Evolutionary conservation across 2,888 invertebrate genomes (phyloP).

Genomic region (Acanthosoma haemorrhoidale): DNA sequence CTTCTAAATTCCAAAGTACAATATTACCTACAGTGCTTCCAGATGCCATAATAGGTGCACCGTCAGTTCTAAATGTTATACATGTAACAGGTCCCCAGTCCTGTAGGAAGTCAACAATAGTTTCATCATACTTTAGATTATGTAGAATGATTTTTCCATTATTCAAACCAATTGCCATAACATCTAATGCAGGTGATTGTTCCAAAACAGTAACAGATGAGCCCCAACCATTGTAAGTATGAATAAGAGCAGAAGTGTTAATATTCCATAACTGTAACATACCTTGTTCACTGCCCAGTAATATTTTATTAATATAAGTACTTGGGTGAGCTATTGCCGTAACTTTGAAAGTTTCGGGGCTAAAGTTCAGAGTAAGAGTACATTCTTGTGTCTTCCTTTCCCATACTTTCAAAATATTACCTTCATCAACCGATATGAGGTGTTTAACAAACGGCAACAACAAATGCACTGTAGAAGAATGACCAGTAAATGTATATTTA

Average conservation of each 20-base stretch:
- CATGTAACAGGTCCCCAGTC: constrained; percentile 86
- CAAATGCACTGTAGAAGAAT: constrained; percentile 64
- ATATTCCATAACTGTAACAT: constrained; percentile 85
- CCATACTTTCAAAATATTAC: constrained; percentile 73
- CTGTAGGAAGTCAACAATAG: constrained; percentile 77
- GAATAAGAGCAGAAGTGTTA: constrained; percentile 65
- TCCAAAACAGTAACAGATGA: constrained; percentile 67
- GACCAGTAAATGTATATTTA: constrained; percentile 72
- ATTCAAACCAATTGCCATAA: constrained; percentile 78
- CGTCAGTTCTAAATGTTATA: constrained; percentile 82
- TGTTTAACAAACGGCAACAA: constrained; percentile 82
- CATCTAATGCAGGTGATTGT: constrained; percentile 88
- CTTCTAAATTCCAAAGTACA: constrained; percentile 89
- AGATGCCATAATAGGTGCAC: constrained; percentile 76
- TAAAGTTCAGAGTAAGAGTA: constrained; percentile 63
- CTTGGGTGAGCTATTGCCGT: constrained; percentile 83
- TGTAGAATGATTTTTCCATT: constrained; percentile 79
- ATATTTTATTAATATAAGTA: constrained; percentile 89
- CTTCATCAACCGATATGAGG: constrained; percentile 76
- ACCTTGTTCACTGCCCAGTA: constrained; percentile 82
- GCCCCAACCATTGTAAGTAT: constrained; percentile 70
- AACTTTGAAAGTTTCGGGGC: constrained; percentile 65
- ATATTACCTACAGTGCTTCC: constrained; percentile 78
- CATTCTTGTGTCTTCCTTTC: constrained; percentile 69
- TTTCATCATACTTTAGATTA: constrained; percentile 78